Conservation (phyloP, 37 sponge, comb jelly and placozoan genomes). For the Lycopodina hypogea region DNA sequence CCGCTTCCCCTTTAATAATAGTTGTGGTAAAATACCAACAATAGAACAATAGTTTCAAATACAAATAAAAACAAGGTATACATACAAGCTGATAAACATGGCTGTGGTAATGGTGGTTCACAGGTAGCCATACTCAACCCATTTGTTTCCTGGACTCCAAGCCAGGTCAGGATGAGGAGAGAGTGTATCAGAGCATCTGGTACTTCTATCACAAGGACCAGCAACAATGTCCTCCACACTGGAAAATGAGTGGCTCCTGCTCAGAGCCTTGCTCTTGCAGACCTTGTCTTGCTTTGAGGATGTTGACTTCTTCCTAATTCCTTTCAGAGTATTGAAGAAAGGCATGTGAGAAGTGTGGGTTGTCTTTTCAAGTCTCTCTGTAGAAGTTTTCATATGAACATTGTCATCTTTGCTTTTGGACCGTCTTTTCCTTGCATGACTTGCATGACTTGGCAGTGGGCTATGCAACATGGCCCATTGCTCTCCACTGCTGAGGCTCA, state of each 20-base stretch:
- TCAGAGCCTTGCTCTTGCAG: not conserved
- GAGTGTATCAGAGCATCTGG: not conserved
- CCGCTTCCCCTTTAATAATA: too few species aligned
- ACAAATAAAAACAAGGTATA: not conserved
- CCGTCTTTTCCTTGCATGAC: not conserved
- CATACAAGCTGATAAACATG: too few species aligned
- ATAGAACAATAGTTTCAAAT: not conserved
- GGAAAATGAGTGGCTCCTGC: conserved; percentile 11
- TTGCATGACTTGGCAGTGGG: too few species aligned
- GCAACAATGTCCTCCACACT: not conserved
- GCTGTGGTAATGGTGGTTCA: not conserved
- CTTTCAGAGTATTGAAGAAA: not conserved
- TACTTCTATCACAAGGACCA: not conserved
- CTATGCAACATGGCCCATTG: too few species aligned
- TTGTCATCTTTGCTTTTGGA: not conserved
- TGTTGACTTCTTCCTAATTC: not conserved
- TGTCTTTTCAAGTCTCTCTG: not conserved
- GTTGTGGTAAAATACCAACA: too few species aligned
- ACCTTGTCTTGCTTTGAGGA: not conserved
- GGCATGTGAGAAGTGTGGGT: too few species aligned
- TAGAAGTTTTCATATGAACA: not conserved
- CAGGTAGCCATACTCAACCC: conserved; percentile 19
- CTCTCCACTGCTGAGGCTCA: too few species aligned
- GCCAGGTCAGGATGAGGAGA: not conserved
- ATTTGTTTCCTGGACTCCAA: not conserved